These are phyloP conservation scores for Polyommatus icarus DNA, from an alignment of 2,888 invertebrate genomes.

Conservation along the genomic window DNA sequence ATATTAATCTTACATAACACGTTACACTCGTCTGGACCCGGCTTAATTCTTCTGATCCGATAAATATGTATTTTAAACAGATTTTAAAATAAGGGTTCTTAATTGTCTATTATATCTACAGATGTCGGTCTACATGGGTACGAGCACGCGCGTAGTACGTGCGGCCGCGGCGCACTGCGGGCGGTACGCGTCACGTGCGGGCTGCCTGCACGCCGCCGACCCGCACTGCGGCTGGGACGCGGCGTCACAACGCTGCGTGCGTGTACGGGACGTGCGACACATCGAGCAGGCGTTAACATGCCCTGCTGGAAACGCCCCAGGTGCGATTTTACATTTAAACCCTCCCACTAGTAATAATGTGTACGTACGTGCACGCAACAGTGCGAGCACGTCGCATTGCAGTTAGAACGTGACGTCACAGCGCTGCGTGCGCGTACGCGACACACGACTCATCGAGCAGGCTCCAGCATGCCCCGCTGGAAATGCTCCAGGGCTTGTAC, in stretches of 20 bases:
- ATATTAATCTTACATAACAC: no score
- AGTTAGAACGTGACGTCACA: conserved; percentile 92
- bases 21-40: no score
- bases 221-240: conserved; percentile 98
- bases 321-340: conserved; percentile 27
- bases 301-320: conserved; percentile 42
- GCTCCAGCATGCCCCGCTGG: conserved; percentile 65
- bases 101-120: conserved; percentile 46
- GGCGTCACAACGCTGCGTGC: conserved; percentile 85
- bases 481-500: conserved; percentile 38
- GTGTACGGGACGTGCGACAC: conserved; percentile 81
- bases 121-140: conserved; percentile 89
- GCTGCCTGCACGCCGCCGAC: conserved; percentile 92
- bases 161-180: conserved; percentile 89
- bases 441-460: conserved; percentile 87
- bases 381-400: conserved; percentile 83
- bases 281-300: conserved; percentile 86
- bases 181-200: conserved; percentile 84
- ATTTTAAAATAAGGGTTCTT: neutral
- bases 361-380: neutral
- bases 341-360: neutral
- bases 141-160: conserved; percentile 83
- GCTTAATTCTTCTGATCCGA: no score
- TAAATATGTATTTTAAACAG: no score
- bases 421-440: conserved; percentile 82